Percentiles rank a stretch among this genome's conserved stretches.
phyloP scores from a whole-genome alignment of 2,113 vertebrate species.

The Cryptotis parvus region DNA sequence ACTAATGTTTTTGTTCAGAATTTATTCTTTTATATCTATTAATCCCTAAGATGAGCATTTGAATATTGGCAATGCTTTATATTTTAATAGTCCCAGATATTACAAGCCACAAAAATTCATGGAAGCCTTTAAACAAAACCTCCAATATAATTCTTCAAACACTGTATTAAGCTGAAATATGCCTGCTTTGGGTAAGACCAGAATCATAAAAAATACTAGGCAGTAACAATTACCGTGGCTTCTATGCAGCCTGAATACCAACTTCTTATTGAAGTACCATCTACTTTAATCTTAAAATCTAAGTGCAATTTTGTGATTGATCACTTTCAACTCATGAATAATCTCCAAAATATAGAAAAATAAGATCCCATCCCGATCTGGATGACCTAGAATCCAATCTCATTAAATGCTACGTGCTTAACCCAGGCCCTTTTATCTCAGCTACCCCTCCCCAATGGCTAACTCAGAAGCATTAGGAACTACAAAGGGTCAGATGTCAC shows the following conservation, averaged over 20 bases:
- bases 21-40: slow-evolving; percentile 71
- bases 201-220: slow-evolving; percentile 45
- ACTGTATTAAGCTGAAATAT: slow-evolving; percentile 64
- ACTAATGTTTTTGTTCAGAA: slow-evolving; percentile 53
- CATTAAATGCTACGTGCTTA: background rate
- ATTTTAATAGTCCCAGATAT: slow-evolving; percentile 50
- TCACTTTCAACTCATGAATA: slow-evolving; percentile 6
- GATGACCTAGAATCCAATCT: background rate
- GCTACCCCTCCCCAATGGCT: background rate
- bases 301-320: slow-evolving; percentile 1
- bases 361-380: background rate
- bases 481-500: background rate
- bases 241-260: slow-evolving; percentile 10
- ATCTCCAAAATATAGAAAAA: background rate
- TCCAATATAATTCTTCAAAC: slow-evolving; percentile 63
- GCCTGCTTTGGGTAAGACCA: slow-evolving; percentile 47
- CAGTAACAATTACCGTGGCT: slow-evolving; percentile 14
- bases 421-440: background rate
- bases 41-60: slow-evolving; percentile 54
- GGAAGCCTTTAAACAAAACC: slow-evolving; percentile 50
- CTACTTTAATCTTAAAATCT: slow-evolving; percentile 58
- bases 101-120: slow-evolving; percentile 66
- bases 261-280: slow-evolving; percentile 36
- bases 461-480: background rate
- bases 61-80: slow-evolving; percentile 44